Evolutionary conservation across 2,888 invertebrate genomes (phyloP).

Genomic region (Prenolepis imparis): DNA sequence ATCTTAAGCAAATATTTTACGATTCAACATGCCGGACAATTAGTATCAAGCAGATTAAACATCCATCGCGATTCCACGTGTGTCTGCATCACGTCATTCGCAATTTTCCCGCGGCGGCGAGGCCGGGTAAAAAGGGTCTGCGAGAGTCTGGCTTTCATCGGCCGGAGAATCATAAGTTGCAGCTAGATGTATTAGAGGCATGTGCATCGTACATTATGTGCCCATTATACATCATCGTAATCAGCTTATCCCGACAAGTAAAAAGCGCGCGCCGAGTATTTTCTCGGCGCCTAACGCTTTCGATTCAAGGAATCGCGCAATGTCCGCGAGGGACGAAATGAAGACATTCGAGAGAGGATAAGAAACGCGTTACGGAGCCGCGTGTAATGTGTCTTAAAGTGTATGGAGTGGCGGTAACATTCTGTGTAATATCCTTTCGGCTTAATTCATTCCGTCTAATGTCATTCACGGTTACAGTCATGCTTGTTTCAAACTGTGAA

Average conservation of each 20-base stretch:
- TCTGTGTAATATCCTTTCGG: constrained; percentile 11
- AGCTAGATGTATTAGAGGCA: constrained; percentile 57
- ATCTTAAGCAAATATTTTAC: not conserved
- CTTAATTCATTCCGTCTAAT: not conserved
- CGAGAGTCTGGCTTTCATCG: not conserved
- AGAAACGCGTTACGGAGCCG: constrained; percentile 47
- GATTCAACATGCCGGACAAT: constrained; percentile 27
- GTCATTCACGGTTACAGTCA: not conserved
- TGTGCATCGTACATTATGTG: constrained; percentile 27
- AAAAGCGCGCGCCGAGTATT: constrained; percentile 57
- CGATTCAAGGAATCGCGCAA: constrained; percentile 29
- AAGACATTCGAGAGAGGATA: constrained; percentile 63
- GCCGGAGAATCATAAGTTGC: constrained; percentile 37
- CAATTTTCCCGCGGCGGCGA: constrained; percentile 51
- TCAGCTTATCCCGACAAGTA: constrained; percentile 64
- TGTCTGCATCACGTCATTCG: constrained; percentile 20
- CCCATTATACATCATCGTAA: constrained; percentile 70
- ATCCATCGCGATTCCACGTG: constrained; percentile 24
- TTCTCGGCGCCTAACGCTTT: constrained; percentile 45
- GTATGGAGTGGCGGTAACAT: constrained; percentile 1
- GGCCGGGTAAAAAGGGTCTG: constrained; percentile 25
- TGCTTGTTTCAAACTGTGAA: not conserved
- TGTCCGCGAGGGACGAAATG: constrained; percentile 53
- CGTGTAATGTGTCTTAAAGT: constrained; percentile 35
- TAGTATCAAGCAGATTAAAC: constrained; percentile 39